Percentiles rank a stretch among this genome's conserved stretches.
These are phyloP conservation scores for Panagrolaimus sp. DNA, from an alignment of 1,140 invertebrate genomes.

Conservation along the genomic window DNA sequence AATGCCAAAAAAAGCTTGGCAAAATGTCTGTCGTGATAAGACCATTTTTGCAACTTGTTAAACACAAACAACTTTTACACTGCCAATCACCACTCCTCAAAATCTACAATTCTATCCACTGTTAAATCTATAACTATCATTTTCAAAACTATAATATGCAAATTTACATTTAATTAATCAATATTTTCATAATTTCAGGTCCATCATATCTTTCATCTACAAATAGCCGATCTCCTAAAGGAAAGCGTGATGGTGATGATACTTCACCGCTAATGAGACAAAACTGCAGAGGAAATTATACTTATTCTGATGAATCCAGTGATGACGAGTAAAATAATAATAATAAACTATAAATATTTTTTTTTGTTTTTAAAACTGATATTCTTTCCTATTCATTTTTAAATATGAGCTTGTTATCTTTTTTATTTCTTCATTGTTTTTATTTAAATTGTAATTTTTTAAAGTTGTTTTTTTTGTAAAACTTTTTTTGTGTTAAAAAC, in stretches of 20 bases:
- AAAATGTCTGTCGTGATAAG: background rate
- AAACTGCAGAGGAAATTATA: background rate
- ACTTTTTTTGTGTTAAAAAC: no score
- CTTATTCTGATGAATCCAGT: slow-evolving; percentile 8
- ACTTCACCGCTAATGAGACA: background rate
- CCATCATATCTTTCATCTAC: slow-evolving; percentile 4
- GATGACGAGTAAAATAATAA: slow-evolving; percentile 13
- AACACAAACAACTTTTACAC: slow-evolving; percentile 4
- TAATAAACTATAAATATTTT: background rate
- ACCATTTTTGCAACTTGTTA: background rate
- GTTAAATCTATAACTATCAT: no score
- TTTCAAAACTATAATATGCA: no score
- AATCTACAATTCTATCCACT: background rate
- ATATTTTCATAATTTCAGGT: background rate
- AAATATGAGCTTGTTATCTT: no score
- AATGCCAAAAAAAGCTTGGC: background rate
- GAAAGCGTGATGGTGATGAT: background rate
- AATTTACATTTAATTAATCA: background rate
- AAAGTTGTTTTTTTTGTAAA: no score
- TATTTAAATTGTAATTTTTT: no score
- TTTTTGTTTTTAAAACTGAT: no score
- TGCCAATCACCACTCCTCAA: background rate
- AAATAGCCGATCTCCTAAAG: slow-evolving; percentile 6
- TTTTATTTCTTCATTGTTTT: no score
- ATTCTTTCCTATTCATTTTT: no score